Percentiles rank a stretch among this genome's conserved stretches.
phyloP scores from a whole-genome alignment of 2,797 vertebrate genomes.

The Lagodon rhomboides region DNA sequence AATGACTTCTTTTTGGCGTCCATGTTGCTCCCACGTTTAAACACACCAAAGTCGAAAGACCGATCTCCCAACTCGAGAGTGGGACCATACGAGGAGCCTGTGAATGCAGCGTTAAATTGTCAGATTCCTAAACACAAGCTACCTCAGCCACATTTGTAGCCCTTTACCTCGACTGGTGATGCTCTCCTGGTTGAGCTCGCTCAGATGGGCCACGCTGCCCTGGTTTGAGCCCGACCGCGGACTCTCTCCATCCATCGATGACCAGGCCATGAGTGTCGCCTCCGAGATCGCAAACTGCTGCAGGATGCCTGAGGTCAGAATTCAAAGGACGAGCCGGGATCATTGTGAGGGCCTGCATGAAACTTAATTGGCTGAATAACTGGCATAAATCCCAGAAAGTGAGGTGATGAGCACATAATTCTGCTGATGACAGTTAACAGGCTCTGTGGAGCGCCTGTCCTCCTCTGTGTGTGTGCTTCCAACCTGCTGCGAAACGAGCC shows the following conservation, averaged over 20 bases:
- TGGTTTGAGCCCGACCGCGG: slow-evolving; percentile 94
- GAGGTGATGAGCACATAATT: slow-evolving; percentile 33
- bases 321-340: slow-evolving; percentile 42
- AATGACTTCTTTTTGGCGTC: no score
- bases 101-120: background rate
- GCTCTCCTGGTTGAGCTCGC: slow-evolving; percentile 96
- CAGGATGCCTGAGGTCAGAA: slow-evolving; percentile 89
- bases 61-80: no score
- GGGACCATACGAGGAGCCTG: no score
- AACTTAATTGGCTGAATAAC: slow-evolving; percentile 22
- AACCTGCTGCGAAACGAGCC: slow-evolving; percentile 96
- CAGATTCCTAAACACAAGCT: slow-evolving; percentile 8
- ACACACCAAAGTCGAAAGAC: no score
- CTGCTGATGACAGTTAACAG: slow-evolving; percentile 46
- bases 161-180: slow-evolving; percentile 88
- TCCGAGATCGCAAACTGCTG: slow-evolving; percentile 98
- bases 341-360: slow-evolving; percentile 7
- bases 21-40: no score
- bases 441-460: background rate
- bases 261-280: slow-evolving; percentile 97
- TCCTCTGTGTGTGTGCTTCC: background rate
- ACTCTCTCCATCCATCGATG: slow-evolving; percentile 98
- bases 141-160: slow-evolving; percentile 18
- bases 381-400: slow-evolving; percentile 20
- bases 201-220: slow-evolving; percentile 91